These are phyloP conservation scores for Orestias chungarensis DNA, from an alignment of 2,797 vertebrate species.

Conservation along the genomic window DNA sequence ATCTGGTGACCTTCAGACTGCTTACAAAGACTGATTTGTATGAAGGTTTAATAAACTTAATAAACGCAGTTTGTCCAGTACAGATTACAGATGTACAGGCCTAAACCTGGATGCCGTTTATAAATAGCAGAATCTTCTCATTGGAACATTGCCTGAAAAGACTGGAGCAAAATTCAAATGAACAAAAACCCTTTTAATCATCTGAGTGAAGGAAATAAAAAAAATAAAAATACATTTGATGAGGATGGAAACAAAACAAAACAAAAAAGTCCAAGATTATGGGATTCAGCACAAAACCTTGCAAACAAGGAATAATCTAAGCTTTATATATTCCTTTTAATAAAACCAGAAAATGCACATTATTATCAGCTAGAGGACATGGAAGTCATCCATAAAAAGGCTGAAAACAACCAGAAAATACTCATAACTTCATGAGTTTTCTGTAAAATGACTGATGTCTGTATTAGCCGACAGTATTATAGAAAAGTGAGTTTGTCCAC, in stretches of 20 bases:
- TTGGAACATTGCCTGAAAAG: neutral
- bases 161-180: neutral
- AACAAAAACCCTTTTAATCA: neutral
- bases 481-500: too few species aligned
- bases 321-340: neutral
- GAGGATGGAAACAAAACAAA: neutral
- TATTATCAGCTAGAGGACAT: neutral
- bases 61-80: neutral
- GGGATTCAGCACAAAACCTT: neutral
- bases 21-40: neutral
- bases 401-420: too few species aligned
- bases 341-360: neutral
- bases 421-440: too few species aligned
- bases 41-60: constrained; percentile 1
- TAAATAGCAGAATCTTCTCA: neutral
- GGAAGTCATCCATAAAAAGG: too few species aligned
- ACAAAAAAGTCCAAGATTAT: neutral
- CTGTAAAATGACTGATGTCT: too few species aligned
- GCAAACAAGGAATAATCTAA: neutral
- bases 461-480: too few species aligned
- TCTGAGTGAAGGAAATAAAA: neutral
- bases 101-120: too few species aligned
- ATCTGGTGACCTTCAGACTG: constrained; percentile 44
- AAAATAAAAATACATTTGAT: neutral
- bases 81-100: neutral